These are phyloP conservation scores for Drosophila ustulata DNA, from an alignment of 2,888 invertebrate species.

Conservation along the genomic window DNA sequence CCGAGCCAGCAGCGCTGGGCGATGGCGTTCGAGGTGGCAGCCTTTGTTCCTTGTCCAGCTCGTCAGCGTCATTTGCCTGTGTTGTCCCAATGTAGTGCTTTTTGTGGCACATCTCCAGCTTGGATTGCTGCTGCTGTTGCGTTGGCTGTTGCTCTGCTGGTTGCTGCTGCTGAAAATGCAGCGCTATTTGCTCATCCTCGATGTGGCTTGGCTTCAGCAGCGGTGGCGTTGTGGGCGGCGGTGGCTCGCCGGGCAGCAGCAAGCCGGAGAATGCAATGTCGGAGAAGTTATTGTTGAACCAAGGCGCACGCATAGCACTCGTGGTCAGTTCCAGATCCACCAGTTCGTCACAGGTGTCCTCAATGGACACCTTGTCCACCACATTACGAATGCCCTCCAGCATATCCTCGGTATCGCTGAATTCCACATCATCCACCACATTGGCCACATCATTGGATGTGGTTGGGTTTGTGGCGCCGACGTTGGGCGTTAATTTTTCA, in stretches of 20 bases:
- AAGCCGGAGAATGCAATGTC: conserved; percentile 73
- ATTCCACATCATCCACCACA: conserved; percentile 87
- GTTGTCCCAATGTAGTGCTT: conserved; percentile 36
- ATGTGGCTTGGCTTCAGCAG: conserved; percentile 16
- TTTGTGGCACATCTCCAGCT: conserved; percentile 34
- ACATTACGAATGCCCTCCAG: conserved; percentile 94
- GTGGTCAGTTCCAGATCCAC: conserved; percentile 81
- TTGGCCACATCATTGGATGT: conserved; percentile 38
- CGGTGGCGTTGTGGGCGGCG: conserved; percentile 35
- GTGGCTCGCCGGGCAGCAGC: conserved; percentile 67
- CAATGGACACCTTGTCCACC: conserved; percentile 87
- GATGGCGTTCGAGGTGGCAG: conserved; percentile 35
- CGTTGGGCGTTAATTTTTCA: conserved; percentile 49
- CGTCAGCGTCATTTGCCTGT: background rate
- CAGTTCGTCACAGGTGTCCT: conserved; percentile 84
- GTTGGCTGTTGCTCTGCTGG: conserved; percentile 7
- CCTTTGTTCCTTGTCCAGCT: conserved; percentile 23
- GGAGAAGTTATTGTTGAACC: conserved; percentile 79
- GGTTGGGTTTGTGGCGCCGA: conserved; percentile 29
- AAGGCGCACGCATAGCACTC: conserved; percentile 73
- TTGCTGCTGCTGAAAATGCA: conserved; percentile 42
- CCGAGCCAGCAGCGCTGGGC: conserved; percentile 32
- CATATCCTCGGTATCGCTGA: conserved; percentile 94
- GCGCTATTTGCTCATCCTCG: conserved; percentile 44
- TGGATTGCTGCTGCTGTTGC: conserved; percentile 14